Percentiles rank a stretch among this genome's conserved stretches.
Evolutionary conservation across 2,797 vertebrate species (phyloP).

Genomic region (Champsocephalus esox): DNA sequence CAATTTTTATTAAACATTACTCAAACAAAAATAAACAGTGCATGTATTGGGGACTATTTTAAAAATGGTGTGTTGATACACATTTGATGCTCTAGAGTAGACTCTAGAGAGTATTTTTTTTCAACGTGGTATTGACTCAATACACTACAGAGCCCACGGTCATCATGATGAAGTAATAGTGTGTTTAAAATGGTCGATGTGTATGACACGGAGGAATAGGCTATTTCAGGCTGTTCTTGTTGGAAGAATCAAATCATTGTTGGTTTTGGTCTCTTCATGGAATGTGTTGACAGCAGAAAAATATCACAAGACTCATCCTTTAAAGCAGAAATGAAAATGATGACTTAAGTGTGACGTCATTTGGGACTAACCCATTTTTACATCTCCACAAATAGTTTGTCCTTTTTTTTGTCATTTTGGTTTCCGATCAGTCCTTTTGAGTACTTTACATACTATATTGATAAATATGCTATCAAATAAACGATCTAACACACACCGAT

Average conservation of each 20-base stretch:
- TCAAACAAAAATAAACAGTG: background rate
- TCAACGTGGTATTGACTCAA: conserved; percentile 32
- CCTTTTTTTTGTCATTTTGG: background rate
- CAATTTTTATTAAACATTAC: too few species aligned
- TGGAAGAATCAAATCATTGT: background rate
- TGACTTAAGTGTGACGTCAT: conserved; percentile 34
- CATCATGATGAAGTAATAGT: conserved; percentile 12
- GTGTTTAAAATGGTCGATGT: conserved; percentile 13
- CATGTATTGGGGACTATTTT: conserved; percentile 50
- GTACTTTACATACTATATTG: background rate
- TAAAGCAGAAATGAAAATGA: conserved; percentile 63
- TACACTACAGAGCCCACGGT: conserved; percentile 23
- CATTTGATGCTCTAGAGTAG: conserved; percentile 10
- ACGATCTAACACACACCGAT: background rate
- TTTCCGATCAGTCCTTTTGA: background rate
- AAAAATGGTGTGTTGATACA: conserved; percentile 36
- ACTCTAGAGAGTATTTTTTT: conserved; percentile 15
- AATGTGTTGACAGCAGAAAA: background rate
- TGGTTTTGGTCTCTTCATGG: background rate
- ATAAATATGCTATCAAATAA: background rate
- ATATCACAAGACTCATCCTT: conserved; percentile 22
- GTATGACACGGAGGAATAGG: background rate
- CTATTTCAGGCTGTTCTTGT: background rate
- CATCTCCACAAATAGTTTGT: background rate
- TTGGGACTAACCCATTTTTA: background rate